These are phyloP conservation scores for Eciton burchellii DNA, from an alignment of 1,140 invertebrate genomes.

Conservation along the genomic window DNA sequence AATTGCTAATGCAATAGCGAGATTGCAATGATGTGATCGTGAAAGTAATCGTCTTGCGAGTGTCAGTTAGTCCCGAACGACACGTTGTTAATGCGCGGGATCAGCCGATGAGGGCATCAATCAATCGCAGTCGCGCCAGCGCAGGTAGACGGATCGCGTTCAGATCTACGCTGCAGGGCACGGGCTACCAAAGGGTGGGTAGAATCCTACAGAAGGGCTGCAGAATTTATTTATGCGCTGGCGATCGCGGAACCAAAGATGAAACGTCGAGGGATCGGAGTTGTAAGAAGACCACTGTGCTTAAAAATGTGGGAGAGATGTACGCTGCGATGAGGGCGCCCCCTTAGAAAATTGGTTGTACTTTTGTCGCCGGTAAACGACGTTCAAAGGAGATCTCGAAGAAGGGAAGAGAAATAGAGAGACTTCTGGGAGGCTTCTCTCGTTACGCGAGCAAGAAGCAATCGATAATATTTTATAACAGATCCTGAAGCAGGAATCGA, in stretches of 20 bases:
- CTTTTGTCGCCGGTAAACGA: too few relatives aligned
- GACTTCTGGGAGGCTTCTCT: too few relatives aligned
- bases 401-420: slow-evolving; percentile 2
- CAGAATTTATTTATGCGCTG: background rate
- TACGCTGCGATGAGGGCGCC: background rate
- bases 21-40: too few relatives aligned
- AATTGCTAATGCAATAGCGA: background rate
- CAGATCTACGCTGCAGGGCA: too few relatives aligned
- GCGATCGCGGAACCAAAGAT: background rate
- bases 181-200: background rate
- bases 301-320: too few relatives aligned
- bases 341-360: background rate
- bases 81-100: background rate
- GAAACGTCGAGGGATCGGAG: background rate
- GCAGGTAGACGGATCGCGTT: background rate
- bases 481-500: background rate
- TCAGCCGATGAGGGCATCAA: background rate
- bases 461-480: slow-evolving; percentile 2
- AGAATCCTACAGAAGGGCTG: background rate
- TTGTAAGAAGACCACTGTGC: too few relatives aligned
- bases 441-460: background rate
- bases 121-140: background rate
- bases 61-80: background rate
- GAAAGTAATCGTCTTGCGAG: background rate
- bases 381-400: background rate